These are phyloP conservation scores for Diabrotica virgifera DNA, from an alignment of 1,140 invertebrate genomes.

Conservation along the genomic window DNA sequence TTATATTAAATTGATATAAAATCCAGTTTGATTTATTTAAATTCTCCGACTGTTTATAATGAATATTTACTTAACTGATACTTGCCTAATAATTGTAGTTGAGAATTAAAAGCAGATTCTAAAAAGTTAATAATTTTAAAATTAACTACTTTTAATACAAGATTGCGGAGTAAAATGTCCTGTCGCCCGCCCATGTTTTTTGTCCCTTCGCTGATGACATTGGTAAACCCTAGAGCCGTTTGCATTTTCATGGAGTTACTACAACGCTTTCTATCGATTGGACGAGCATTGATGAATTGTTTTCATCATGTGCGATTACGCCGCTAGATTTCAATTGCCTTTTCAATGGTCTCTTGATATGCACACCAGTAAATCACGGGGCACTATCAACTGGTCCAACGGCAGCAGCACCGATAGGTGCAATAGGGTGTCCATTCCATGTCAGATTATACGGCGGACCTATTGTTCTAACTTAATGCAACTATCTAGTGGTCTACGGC, in stretches of 20 bases:
- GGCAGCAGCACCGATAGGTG: conserved; percentile 40
- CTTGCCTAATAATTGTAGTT: too few species aligned
- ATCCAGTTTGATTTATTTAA: too few species aligned
- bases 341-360: conserved; percentile 47
- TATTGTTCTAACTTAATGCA: conserved; percentile 26
- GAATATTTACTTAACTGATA: too few species aligned
- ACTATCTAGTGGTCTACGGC: conserved; percentile 10
- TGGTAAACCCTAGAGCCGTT: conserved; percentile 15
- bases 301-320: conserved; percentile 49
- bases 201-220: conserved; percentile 23
- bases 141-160: too few species aligned
- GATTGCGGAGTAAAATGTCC: too few species aligned
- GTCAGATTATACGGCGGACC: conserved; percentile 37
- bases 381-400: conserved; percentile 42
- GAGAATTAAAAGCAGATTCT: too few species aligned
- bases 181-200: conserved; percentile 6
- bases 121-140: too few species aligned
- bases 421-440: conserved; percentile 39
- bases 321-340: conserved; percentile 47
- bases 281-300: conserved; percentile 46
- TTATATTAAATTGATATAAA: too few species aligned
- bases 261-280: conserved; percentile 16
- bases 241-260: conserved; percentile 24
- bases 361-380: conserved; percentile 45
- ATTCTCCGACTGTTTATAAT: too few species aligned